Evolutionary conservation across 2,797 vertebrate genomes (phyloP).

Genomic region (Sternarchorhynchus goeldii): DNA sequence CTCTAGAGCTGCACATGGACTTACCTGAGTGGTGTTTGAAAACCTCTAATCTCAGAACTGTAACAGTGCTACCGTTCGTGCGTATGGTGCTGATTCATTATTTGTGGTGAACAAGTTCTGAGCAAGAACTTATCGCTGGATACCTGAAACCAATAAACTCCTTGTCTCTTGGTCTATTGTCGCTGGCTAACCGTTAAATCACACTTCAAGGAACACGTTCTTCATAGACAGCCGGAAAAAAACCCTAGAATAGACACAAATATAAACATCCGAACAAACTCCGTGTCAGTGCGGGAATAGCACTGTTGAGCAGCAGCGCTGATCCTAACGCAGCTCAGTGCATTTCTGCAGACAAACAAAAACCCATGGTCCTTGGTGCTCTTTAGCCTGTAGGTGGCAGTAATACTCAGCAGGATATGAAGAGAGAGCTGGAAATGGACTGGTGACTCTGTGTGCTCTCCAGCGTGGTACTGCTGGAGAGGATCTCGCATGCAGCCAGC

Average conservation of each 20-base stretch:
- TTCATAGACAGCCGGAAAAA: not conserved
- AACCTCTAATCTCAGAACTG: not conserved
- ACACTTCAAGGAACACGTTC: too few species aligned
- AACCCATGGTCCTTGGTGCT: slow-evolving; percentile 10
- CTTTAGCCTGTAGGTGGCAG: slow-evolving; percentile 56
- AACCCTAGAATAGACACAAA: slow-evolving; percentile 17
- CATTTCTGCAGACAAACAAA: not conserved
- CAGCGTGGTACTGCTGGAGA: slow-evolving; percentile 67
- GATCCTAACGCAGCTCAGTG: not conserved
- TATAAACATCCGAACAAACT: slow-evolving; percentile 26
- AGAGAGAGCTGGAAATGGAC: slow-evolving; percentile 72
- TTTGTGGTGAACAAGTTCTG: not conserved
- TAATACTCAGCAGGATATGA: slow-evolving; percentile 82
- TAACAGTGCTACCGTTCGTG: not conserved
- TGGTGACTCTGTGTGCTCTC: slow-evolving; percentile 70
- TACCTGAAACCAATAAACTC: too few species aligned
- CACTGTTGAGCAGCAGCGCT: not conserved
- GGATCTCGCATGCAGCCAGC: slow-evolving; percentile 82
- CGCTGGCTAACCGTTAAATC: not conserved
- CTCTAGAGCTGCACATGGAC: not conserved
- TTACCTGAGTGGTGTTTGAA: slow-evolving; percentile 8
- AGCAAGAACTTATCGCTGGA: not conserved
- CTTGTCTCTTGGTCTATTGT: not conserved
- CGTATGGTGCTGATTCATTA: not conserved
- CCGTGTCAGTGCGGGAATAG: not conserved